Conservation (phyloP, 2,888 invertebrate genomes). For the Aspidiotus destructor region DNA sequence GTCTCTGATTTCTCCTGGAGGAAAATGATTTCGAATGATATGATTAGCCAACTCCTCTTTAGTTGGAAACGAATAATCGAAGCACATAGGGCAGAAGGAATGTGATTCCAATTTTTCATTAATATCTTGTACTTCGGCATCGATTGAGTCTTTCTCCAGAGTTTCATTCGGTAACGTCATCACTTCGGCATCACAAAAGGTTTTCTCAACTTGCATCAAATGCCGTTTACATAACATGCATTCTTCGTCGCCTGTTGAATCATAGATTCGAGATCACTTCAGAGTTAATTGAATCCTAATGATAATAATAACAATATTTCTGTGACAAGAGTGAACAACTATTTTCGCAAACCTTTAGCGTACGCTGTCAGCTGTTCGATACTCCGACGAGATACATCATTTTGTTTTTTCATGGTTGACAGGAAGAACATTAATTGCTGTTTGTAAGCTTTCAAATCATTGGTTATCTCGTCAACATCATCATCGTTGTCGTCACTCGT, state of each 20-base stretch:
- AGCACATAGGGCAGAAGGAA: constrained; percentile 29
- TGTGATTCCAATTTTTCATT: constrained; percentile 20
- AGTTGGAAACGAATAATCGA: constrained; percentile 26
- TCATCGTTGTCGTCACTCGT: constrained; percentile 40
- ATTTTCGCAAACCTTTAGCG: constrained; percentile 10
- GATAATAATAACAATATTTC: no score
- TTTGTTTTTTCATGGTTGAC: constrained; percentile 35
- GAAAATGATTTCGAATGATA: constrained; percentile 62
- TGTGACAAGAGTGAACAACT: neutral
- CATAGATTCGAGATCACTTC: neutral
- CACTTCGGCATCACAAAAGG: constrained; percentile 13
- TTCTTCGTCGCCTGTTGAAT: constrained; percentile 12
- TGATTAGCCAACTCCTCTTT: constrained; percentile 49
- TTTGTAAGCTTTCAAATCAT: constrained; percentile 26
- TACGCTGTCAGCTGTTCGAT: constrained; percentile 15
- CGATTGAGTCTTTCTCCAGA: constrained; percentile 25
- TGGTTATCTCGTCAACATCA: constrained; percentile 44
- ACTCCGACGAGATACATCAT: constrained; percentile 27
- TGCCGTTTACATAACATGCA: constrained; percentile 22
- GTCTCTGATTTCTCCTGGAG: constrained; percentile 37
- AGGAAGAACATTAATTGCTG: constrained; percentile 35
- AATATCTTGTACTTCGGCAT: constrained; percentile 25
- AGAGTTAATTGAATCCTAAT: no score
- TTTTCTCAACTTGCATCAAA: constrained; percentile 11
- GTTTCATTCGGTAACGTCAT: constrained; percentile 24